phyloP scores from a whole-genome alignment of 2,888 invertebrate species.

The Athalia rosae region DNA sequence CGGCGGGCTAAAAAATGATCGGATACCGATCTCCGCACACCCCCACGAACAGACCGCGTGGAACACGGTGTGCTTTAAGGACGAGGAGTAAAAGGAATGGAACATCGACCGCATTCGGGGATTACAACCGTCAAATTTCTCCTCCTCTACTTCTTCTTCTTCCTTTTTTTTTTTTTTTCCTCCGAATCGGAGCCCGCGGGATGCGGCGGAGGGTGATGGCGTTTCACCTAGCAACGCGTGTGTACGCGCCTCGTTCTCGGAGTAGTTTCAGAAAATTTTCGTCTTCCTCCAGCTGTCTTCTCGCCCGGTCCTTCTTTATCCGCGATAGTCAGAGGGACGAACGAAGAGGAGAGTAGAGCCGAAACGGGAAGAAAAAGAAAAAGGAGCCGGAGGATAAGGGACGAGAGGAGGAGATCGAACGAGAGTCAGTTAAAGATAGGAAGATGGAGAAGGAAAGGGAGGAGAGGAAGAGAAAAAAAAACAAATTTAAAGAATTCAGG shows the following conservation, averaged over 20 bases:
- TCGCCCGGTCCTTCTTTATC: slow-evolving; percentile 18
- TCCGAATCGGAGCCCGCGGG: slow-evolving; percentile 18
- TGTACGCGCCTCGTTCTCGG: slow-evolving; percentile 8
- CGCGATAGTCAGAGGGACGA: background rate
- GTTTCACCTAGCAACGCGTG: slow-evolving; percentile 20
- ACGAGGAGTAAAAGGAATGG: too few relatives aligned
- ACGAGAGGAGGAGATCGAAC: slow-evolving; percentile 3
- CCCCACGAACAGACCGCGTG: slow-evolving; percentile 53
- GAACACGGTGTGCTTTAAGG: slow-evolving; percentile 7
- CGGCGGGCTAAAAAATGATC: slow-evolving; percentile 46
- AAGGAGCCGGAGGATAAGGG: background rate
- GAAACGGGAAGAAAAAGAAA: background rate
- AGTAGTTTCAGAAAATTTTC: too few relatives aligned
- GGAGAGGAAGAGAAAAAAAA: background rate
- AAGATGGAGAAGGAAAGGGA: slow-evolving; percentile 14
- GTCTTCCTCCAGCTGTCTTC: slow-evolving; percentile 31
- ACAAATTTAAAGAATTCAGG: background rate
- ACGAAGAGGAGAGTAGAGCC: background rate
- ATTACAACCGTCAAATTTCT: too few relatives aligned
- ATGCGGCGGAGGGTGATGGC: background rate
- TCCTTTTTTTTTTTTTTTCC: background rate
- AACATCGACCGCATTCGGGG: slow-evolving; percentile 36
- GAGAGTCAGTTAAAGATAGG: slow-evolving; percentile 11
- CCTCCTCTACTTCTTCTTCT: too few relatives aligned
- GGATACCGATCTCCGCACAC: slow-evolving; percentile 51